These are phyloP conservation scores for Ctena decussata DNA, from an alignment of 2,888 invertebrate genomes.

Conservation along the genomic window DNA sequence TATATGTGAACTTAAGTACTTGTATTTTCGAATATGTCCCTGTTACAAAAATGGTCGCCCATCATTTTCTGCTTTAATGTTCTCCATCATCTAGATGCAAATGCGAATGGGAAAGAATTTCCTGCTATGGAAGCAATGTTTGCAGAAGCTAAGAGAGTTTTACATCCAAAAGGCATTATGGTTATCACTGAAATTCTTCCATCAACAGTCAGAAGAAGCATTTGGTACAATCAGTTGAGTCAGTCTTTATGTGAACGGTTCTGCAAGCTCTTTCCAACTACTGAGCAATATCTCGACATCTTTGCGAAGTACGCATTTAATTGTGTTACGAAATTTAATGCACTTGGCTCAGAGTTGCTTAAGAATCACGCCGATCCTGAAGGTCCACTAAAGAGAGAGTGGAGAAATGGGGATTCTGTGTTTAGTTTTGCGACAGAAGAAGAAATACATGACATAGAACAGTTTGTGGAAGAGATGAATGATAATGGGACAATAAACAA, in stretches of 20 bases:
- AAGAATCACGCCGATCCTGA: slow-evolving; percentile 3
- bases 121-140: not conserved
- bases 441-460: slow-evolving; percentile 9
- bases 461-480: slow-evolving; percentile 7
- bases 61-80: slow-evolving; percentile 17
- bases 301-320: not conserved
- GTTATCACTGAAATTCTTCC: slow-evolving; percentile 21
- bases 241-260: not conserved
- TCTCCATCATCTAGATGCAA: slow-evolving; percentile 24
- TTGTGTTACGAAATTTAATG: slow-evolving; percentile 8
- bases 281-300: slow-evolving; percentile 1
- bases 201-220: not conserved
- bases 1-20: too few relatives aligned
- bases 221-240: slow-evolving; percentile 30
- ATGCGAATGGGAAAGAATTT: not conserved
- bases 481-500: slow-evolving; percentile 22
- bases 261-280: not conserved
- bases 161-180: slow-evolving; percentile 10
- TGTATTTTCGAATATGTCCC: too few relatives aligned
- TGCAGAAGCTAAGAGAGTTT: slow-evolving; percentile 10
- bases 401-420: slow-evolving; percentile 10
- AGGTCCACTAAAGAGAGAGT: slow-evolving; percentile 21
- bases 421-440: slow-evolving; percentile 26
- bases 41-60: too few relatives aligned
- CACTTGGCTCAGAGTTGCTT: not conserved